A percentile compares a stretch with the other conserved stretches of the same genome.
phyloP scores from a whole-genome alignment of 2,797 vertebrate species.

The Molossus molossus region DNA sequence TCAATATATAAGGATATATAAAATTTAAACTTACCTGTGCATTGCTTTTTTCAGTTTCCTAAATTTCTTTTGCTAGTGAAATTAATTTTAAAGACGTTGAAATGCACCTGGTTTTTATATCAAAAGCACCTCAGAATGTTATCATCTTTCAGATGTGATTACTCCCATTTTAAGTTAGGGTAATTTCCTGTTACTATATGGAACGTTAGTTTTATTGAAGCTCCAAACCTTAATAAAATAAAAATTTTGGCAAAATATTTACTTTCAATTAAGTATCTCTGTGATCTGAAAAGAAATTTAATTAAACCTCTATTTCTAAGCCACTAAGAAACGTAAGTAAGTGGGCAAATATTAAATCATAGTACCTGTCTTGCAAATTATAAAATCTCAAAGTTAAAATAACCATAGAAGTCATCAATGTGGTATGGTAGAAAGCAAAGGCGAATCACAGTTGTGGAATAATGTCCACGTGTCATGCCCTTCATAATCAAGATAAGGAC shows the following conservation, averaged over 20 bases:
- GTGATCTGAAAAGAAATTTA: slow-evolving; percentile 63
- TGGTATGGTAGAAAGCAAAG: background rate
- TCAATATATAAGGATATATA: background rate
- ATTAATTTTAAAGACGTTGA: slow-evolving; percentile 46
- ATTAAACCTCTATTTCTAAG: slow-evolving; percentile 58
- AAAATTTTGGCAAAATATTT: slow-evolving; percentile 34
- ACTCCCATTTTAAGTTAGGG: slow-evolving; percentile 35
- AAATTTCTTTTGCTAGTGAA: slow-evolving; percentile 6
- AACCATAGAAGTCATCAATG: background rate
- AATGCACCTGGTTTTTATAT: background rate
- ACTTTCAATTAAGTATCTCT: slow-evolving; percentile 33
- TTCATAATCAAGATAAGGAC: background rate
- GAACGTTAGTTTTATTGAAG: slow-evolving; percentile 27
- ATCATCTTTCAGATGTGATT: background rate
- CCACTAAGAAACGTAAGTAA: background rate
- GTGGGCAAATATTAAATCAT: background rate
- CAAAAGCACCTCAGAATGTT: background rate
- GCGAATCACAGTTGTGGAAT: background rate
- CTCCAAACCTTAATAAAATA: background rate
- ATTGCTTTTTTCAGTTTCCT: background rate
- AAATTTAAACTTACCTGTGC: background rate
- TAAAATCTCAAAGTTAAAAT: slow-evolving; percentile 51
- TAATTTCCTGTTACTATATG: slow-evolving; percentile 7
- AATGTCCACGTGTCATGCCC: background rate
- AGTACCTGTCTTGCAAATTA: slow-evolving; percentile 33